Evolutionary conservation across 2,797 vertebrate genomes (phyloP), one percentile per base, ranked within the genome.

Genomic region (Xiphorhynchus erythropygius): DNA sequence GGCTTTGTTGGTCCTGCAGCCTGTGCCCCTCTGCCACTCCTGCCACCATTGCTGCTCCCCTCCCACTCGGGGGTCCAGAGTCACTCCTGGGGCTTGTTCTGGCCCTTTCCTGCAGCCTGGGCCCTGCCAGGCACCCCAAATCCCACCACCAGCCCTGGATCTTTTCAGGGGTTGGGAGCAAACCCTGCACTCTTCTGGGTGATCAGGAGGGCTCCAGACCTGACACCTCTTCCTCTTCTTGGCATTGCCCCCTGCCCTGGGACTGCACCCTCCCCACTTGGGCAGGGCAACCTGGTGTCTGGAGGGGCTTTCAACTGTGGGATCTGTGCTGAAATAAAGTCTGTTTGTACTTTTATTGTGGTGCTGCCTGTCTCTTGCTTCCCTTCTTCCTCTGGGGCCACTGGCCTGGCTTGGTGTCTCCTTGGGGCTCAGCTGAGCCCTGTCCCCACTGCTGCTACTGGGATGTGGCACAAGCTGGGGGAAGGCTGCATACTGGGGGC

Each of bases 281-380:
- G 56, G 55, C 42, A 18, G 13, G 60, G 19, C 24, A 73, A 1
- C 32, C 27, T 73, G 41, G 30, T 60, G 10, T 35, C 64, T 67
- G 59, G 55, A 70, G 52, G 18, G 60, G 18, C 44, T 95, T 78
- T 59, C 3, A 10, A 15, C 53, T 63, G 71, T 0, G 2, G 84
- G 78, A n/a, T 71, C 49, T 64, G 79, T 87, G 87, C 84, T 91
- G 59, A 57, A 96, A 96, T 96, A 96, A 96, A 96, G 59, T 46
- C 79, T 75, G 27, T 96, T 96, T 96, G 89, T 96, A 96, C 93
- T 95, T 96, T 92, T 80, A 23, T 10, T 41, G n/a, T 39, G 10
- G 13, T 70, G 41, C 46, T 71, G 44, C 33, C 32, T 5, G 0
- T 22, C 32, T 89, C 13, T 67, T 84, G 23, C 76, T 80, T 84